phyloP scores from a whole-genome alignment of 2,797 vertebrate genomes.

The Falco biarmicus region DNA sequence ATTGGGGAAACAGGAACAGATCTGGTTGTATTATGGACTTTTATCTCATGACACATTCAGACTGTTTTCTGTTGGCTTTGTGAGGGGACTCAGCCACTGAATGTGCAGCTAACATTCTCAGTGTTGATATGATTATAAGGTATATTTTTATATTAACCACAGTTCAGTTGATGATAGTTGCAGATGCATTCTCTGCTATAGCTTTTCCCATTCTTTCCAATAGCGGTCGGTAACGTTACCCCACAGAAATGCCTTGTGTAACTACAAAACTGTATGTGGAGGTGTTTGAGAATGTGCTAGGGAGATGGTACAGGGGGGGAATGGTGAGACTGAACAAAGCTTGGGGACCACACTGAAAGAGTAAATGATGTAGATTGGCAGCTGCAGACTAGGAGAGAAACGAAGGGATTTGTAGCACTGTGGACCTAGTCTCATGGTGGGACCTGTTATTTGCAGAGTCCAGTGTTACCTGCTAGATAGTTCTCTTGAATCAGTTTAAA shows the following conservation, averaged over 20 bases:
- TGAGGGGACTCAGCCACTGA: rapidly evolving
- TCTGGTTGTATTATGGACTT: neutral
- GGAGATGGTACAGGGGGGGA: too few species aligned
- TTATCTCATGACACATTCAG: rapidly evolving
- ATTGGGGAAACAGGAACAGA: neutral
- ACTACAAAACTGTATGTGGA: neutral
- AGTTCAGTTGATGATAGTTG: neutral
- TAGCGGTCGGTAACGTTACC: neutral
- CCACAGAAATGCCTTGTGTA: neutral
- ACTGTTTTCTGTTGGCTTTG: neutral
- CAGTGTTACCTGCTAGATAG: neutral
- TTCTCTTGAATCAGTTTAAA: neutral
- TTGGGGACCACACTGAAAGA: neutral
- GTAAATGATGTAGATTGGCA: neutral
- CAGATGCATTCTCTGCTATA: neutral
- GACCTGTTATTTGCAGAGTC: neutral
- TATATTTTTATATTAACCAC: neutral
- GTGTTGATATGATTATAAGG: neutral
- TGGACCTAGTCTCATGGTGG: neutral
- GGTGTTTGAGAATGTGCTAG: neutral
- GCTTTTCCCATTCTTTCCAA: neutral
- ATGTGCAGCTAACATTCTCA: neutral
- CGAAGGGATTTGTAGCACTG: neutral
- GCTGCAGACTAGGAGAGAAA: neutral
- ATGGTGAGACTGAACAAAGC: neutral